Conservation (phyloP, 1,140 invertebrate genomes). For the Brachionus calyciflorus region DNA sequence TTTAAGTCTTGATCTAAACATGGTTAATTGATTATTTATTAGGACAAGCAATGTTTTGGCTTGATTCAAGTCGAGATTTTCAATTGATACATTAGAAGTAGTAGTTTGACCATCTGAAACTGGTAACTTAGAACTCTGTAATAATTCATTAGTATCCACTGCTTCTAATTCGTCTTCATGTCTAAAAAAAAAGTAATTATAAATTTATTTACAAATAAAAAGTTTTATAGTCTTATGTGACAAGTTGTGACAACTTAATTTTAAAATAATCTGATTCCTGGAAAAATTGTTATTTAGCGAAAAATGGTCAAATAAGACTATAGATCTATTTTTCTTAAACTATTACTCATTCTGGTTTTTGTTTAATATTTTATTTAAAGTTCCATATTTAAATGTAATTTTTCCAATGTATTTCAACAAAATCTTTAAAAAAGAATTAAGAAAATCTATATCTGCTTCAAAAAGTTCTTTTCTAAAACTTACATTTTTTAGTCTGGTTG, state of each 20-base stretch:
- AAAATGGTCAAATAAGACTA: too few relatives aligned
- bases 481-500: background rate
- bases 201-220: too few relatives aligned
- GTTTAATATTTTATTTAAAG: background rate
- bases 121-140: background rate
- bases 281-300: too few relatives aligned
- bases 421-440: background rate
- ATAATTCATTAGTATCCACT: slow-evolving; percentile 4
- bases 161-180: slow-evolving; percentile 23
- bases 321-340: too few relatives aligned
- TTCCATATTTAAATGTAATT: slow-evolving; percentile 21
- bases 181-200: background rate
- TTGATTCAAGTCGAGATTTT: background rate
- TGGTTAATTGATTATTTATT: slow-evolving; percentile 23
- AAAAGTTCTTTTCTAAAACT: background rate
- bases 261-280: too few relatives aligned
- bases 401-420: slow-evolving; percentile 28
- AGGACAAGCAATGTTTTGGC: slow-evolving; percentile 7
- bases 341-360: background rate
- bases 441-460: background rate
- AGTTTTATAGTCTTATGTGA: too few relatives aligned
- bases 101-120: background rate
- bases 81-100: background rate
- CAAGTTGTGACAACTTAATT: too few relatives aligned
- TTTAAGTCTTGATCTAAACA: slow-evolving; percentile 8